These are phyloP conservation scores for Empidonax traillii DNA, from an alignment of 2,113 vertebrate species.

Conservation along the genomic window DNA sequence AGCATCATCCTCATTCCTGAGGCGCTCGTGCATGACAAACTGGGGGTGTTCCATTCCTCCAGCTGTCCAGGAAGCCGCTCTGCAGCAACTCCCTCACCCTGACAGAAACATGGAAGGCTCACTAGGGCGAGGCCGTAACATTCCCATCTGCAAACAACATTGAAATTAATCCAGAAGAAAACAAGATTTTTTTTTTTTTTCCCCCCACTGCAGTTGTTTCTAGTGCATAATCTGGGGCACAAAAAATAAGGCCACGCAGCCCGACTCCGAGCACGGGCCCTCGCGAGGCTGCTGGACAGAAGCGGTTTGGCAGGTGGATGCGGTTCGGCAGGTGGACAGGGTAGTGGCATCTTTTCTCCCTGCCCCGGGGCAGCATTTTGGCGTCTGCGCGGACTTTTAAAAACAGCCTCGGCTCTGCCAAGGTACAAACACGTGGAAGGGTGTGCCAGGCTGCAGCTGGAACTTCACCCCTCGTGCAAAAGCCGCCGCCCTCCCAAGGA, in stretches of 20 bases:
- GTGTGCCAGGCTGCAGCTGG: rapidly evolving
- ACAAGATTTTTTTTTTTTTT: background rate
- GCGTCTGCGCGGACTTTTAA: background rate
- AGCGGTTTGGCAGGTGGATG: rapidly evolving
- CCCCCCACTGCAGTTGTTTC: background rate
- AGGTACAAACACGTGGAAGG: background rate
- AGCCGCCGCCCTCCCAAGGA: background rate
- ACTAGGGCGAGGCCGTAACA: rapidly evolving
- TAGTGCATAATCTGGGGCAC: background rate
- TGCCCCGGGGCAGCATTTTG: background rate
- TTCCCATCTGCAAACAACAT: background rate
- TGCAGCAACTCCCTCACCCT: background rate
- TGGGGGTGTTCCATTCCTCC: rapidly evolving
- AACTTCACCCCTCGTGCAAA: background rate
- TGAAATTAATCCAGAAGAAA: background rate
- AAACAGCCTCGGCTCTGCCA: background rate
- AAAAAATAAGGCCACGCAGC: background rate
- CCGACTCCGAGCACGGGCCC: background rate
- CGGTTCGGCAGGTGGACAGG: background rate
- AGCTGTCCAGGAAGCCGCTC: background rate
- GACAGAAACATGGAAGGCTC: background rate
- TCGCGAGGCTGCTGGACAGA: rapidly evolving
- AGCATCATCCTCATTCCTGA: background rate
- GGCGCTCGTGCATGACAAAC: rapidly evolving
- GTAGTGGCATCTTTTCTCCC: rapidly evolving